Conservation (phyloP, 2,888 invertebrate species). For the Carpatolechia fugitivella region DNA sequence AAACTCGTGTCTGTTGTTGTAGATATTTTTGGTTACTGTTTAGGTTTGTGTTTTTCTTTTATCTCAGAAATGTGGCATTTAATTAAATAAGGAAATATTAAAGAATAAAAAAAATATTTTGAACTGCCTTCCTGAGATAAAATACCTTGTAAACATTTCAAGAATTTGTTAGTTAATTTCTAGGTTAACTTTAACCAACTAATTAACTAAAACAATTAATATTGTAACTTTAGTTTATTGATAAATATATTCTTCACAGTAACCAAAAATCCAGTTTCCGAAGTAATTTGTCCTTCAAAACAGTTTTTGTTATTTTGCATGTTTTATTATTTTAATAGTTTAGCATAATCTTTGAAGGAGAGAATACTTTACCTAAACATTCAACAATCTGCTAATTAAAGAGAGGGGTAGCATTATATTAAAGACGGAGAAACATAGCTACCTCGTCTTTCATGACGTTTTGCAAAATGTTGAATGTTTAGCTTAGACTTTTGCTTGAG, state of each 20-base stretch:
- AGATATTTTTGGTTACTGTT: not conserved
- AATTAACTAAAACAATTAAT: slow-evolving; percentile 2
- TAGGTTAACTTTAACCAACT: slow-evolving; percentile 1
- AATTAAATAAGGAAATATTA: not conserved
- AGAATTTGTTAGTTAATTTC: slow-evolving; percentile 1
- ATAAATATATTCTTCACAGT: not conserved
- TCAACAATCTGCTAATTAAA: too few species aligned
- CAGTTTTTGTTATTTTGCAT: not conserved
- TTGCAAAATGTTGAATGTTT: not conserved
- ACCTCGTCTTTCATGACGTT: too few species aligned
- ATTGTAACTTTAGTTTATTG: not conserved
- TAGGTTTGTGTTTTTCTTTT: slow-evolving; percentile 1
- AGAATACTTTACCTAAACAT: not conserved
- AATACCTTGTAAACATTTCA: not conserved
- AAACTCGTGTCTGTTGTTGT: slow-evolving; percentile 24
- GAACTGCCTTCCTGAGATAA: not conserved
- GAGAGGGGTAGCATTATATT: too few species aligned
- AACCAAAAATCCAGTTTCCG: not conserved
- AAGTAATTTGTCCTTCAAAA: not conserved
- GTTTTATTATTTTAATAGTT: not conserved
- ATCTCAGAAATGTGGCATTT: not conserved
- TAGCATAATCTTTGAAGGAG: not conserved
- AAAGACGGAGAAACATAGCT: too few species aligned
- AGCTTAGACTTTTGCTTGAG: slow-evolving; percentile 27
- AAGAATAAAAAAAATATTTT: not conserved